A percentile compares a stretch with the other conserved stretches of the same genome.
These are phyloP conservation scores for Podarcis siculus DNA, from an alignment of 2,797 vertebrate genomes.

Conservation along the genomic window DNA sequence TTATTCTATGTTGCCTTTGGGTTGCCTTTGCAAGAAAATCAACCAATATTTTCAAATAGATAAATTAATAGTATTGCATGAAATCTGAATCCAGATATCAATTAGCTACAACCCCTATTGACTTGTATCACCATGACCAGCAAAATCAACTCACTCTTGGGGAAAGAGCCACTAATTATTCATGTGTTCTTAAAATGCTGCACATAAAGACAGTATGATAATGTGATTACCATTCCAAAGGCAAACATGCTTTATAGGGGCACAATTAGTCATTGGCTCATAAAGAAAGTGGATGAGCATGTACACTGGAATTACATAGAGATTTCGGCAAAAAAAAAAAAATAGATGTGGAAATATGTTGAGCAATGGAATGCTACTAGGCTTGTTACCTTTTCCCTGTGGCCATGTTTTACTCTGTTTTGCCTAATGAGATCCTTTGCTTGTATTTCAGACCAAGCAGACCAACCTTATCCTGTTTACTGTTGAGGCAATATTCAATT, in stretches of 20 bases:
- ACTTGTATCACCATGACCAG: conserved; percentile 49
- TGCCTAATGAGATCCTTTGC: conserved; percentile 57
- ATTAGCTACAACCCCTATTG: conserved; percentile 24
- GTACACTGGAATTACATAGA: conserved; percentile 55
- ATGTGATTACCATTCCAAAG: conserved; percentile 63
- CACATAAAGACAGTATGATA: conserved; percentile 47
- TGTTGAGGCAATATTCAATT: conserved; percentile 61
- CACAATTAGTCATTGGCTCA: conserved; percentile 58
- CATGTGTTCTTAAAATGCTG: conserved; percentile 48
- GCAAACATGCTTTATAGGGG: conserved; percentile 58
- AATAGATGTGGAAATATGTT: conserved; percentile 18
- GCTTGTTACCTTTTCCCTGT: conserved; percentile 46
- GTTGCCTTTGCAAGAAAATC: no score
- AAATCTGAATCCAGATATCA: conserved; percentile 26
- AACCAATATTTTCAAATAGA: no score
- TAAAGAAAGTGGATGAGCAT: conserved; percentile 57
- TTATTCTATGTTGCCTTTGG: no score
- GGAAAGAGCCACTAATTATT: conserved; percentile 25
- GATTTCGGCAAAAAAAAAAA: conserved; percentile 18
- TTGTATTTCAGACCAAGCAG: conserved; percentile 26
- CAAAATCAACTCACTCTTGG: conserved; percentile 51
- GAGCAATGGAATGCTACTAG: conserved; percentile 46
- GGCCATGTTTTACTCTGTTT: conserved; percentile 53
- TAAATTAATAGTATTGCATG: conserved; percentile 21
- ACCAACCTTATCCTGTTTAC: conserved; percentile 67